A percentile compares a stretch with the other conserved stretches of the same genome.
phyloP scores from a whole-genome alignment of 2,888 invertebrate species.

The Ptilodon capucinus region DNA sequence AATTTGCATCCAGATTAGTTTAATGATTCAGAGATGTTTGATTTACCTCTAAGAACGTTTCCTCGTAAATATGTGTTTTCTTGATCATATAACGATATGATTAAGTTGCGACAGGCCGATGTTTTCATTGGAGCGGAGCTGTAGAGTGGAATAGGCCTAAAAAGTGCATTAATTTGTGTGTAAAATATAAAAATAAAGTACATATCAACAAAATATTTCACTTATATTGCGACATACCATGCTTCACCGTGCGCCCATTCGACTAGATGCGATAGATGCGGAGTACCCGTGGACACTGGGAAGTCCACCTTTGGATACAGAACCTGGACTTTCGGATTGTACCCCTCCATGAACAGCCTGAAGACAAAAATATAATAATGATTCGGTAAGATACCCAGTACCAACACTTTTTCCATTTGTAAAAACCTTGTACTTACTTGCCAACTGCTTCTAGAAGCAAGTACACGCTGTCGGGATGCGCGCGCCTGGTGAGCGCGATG shows the following conservation, averaged over 20 bases:
- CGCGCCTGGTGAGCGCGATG: slow-evolving; percentile 87
- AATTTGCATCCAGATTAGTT: background rate
- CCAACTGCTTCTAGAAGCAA: slow-evolving; percentile 80
- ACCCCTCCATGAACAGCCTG: slow-evolving; percentile 88
- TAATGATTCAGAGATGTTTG: background rate
- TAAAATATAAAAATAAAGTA: too few species aligned
- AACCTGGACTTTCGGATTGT: slow-evolving; percentile 85
- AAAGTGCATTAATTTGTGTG: too few species aligned
- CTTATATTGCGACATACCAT: slow-evolving; percentile 67
- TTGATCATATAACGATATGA: slow-evolving; percentile 62
- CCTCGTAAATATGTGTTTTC: slow-evolving; percentile 86
- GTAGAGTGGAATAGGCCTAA: slow-evolving; percentile 16
- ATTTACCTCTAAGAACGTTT: slow-evolving; percentile 88
- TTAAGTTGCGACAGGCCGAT: slow-evolving; percentile 14
- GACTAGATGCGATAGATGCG: slow-evolving; percentile 89
- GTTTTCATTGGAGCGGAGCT: background rate
- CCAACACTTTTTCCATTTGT: background rate
- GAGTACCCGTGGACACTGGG: slow-evolving; percentile 92
- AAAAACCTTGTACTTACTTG: slow-evolving; percentile 44
- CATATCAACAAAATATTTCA: background rate
- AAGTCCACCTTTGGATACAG: slow-evolving; percentile 88
- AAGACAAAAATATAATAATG: slow-evolving; percentile 52
- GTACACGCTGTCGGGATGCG: slow-evolving; percentile 80
- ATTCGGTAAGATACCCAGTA: background rate
- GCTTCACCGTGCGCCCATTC: slow-evolving; percentile 91